Conservation (phyloP, 2,888 invertebrate genomes). For the Agonum fuliginosum region DNA sequence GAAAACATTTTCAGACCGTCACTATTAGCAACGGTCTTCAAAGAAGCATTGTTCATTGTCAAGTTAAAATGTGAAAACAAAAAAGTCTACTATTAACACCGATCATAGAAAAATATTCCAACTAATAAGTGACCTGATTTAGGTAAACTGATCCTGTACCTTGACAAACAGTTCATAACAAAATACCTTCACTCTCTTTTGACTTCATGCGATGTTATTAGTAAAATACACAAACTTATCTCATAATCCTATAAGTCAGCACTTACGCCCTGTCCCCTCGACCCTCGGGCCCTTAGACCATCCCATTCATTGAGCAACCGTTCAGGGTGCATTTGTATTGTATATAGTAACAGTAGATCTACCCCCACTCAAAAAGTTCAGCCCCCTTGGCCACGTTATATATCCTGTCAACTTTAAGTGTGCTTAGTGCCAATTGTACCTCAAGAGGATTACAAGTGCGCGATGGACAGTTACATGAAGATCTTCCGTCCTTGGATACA, state of each 20-base stretch:
- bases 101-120: too few relatives aligned
- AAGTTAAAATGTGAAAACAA: too few relatives aligned
- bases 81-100: too few relatives aligned
- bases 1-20: too few relatives aligned
- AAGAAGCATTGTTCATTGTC: too few relatives aligned
- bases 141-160: not conserved
- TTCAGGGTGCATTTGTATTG: conserved; percentile 56
- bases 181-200: not conserved
- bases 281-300: too few relatives aligned
- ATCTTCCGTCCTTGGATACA: conserved; percentile 71
- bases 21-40: too few relatives aligned
- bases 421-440: conserved; percentile 70
- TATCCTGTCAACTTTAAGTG: conserved; percentile 69
- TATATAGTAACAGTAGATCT: conserved; percentile 68
- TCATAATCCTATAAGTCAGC: conserved; percentile 8
- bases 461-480: conserved; percentile 59
- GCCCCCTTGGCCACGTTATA: conserved; percentile 69
- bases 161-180: not conserved
- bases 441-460: conserved; percentile 47
- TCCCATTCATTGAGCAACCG: conserved; percentile 34
- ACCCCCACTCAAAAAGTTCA: conserved; percentile 70
- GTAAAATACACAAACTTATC: not conserved
- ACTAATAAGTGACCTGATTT: too few relatives aligned
- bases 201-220: conserved; percentile 4
- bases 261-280: too few relatives aligned